Evolutionary conservation across 2,888 invertebrate genomes (phyloP).

Genomic region (Pristionchus arcanus): DNA sequence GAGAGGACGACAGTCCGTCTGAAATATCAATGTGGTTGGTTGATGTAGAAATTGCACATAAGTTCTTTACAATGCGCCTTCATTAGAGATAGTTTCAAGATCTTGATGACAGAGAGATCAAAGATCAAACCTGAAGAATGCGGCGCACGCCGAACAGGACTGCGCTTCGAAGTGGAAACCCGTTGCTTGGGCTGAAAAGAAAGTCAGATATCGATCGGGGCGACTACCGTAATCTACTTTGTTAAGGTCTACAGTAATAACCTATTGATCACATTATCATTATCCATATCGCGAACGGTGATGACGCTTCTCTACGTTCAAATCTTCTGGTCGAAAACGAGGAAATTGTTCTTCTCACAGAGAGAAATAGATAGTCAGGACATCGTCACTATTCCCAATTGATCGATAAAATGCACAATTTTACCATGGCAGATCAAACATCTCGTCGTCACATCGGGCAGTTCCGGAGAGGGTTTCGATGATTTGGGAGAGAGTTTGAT

Average conservation of each 20-base stretch:
- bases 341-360: no score
- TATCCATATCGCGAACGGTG: no score
- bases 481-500: conserved; percentile 11
- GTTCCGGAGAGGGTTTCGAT: conserved; percentile 23
- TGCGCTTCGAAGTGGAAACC: conserved; percentile 78
- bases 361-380: no score
- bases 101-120: neutral
- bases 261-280: no score
- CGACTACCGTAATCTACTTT: neutral
- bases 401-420: neutral
- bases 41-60: neutral
- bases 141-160: conserved; percentile 75
- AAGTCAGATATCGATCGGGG: neutral
- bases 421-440: conserved; percentile 47
- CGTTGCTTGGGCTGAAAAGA: conserved; percentile 73
- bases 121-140: conserved; percentile 70
- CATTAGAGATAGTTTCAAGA: neutral
- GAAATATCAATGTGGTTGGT: neutral
- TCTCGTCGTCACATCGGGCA: conserved; percentile 32
- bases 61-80: neutral
- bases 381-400: no score
- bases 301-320: no score
- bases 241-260: no score
- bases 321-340: neutral
- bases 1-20: conserved; percentile 71